phyloP scores from a whole-genome alignment of 2,797 vertebrate species.

The Danio albolineatus region DNA sequence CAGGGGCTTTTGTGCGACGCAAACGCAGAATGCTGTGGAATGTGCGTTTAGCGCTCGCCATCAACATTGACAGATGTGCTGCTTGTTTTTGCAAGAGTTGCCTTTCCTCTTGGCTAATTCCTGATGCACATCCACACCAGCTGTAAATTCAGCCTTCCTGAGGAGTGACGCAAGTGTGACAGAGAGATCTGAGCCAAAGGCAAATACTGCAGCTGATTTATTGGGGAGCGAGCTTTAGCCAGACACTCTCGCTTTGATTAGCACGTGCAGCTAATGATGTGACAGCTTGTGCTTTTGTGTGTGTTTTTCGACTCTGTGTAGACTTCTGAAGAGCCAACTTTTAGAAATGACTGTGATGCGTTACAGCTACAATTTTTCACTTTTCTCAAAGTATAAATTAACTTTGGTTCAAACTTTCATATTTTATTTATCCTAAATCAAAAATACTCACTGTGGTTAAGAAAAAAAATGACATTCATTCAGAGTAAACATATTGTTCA shows the following conservation, averaged over 20 bases:
- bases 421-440: no score
- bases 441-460: no score
- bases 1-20: neutral
- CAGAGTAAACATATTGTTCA: no score
- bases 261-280: slow-evolving; percentile 7
- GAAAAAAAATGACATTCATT: no score
- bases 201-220: slow-evolving; percentile 33
- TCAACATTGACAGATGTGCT: slow-evolving; percentile 7
- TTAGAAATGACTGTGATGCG: no score
- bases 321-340: neutral
- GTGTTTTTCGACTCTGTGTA: neutral
- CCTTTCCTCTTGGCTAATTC: slow-evolving; percentile 2
- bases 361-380: no score
- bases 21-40: slow-evolving; percentile 20
- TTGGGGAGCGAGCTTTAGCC: neutral
- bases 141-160: slow-evolving; percentile 14
- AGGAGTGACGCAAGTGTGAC: slow-evolving; percentile 35
- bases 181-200: neutral
- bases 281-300: neutral
- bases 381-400: no score
- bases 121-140: slow-evolving; percentile 6
- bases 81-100: neutral
- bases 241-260: neutral
- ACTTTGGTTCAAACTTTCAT: no score
- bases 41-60: neutral